Evolutionary conservation across 1,140 invertebrate species (phyloP).

Genomic region (Phthorimaea operculella): DNA sequence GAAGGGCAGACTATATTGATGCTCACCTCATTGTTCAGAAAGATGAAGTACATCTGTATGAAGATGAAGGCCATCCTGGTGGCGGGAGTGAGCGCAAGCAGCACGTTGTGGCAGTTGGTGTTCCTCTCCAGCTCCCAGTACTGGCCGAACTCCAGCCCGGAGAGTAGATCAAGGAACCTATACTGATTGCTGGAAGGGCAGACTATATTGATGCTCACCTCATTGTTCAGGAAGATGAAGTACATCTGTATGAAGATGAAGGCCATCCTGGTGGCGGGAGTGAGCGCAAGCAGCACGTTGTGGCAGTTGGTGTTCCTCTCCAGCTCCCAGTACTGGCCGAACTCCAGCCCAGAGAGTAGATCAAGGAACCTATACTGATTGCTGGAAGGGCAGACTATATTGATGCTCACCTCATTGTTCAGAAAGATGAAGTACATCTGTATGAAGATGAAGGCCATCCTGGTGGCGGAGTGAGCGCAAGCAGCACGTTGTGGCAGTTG

Average conservation of each 20-base stretch:
- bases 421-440: conserved; percentile 98
- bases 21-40: conserved; percentile 92
- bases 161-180: conserved; percentile 96
- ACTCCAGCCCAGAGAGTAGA: conserved; percentile 93
- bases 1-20: too few relatives aligned
- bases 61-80: conserved; percentile 95
- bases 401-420: conserved; percentile 80
- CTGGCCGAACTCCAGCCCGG: conserved; percentile 91
- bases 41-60: conserved; percentile 97
- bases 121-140: conserved; percentile 90
- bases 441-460: conserved; percentile 94
- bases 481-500: conserved; percentile 89
- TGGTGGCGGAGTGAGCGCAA: conserved; percentile 80
- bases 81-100: conserved; percentile 88
- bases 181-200: conserved; percentile 81
- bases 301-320: conserved; percentile 86
- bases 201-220: conserved; percentile 69
- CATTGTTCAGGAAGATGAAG: conserved; percentile 95
- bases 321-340: conserved; percentile 93
- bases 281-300: conserved; percentile 86
- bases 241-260: conserved; percentile 97
- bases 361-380: conserved; percentile 94
- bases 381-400: conserved; percentile 64
- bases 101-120: conserved; percentile 87
- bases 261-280: conserved; percentile 87